phyloP scores from a whole-genome alignment of 1,140 invertebrate species.

The Drosophila prosaltans region DNA sequence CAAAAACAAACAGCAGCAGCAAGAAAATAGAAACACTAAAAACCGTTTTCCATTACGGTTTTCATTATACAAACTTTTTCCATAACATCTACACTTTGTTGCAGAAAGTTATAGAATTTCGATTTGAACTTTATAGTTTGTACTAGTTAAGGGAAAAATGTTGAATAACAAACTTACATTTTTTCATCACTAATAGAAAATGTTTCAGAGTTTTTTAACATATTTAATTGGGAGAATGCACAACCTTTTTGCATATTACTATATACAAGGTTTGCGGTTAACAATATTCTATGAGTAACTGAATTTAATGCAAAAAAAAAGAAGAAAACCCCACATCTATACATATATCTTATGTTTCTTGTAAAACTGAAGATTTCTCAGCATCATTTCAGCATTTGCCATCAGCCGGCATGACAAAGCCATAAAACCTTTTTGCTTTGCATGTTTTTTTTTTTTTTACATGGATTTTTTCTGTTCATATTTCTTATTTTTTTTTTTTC shows the following conservation, averaged over 20 bases:
- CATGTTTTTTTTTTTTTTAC: not conserved
- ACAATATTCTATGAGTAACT: no score
- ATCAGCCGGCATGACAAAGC: slow-evolving; percentile 3
- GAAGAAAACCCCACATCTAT: no score
- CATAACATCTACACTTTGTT: not conserved
- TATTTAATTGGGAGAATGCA: no score
- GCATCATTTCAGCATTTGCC: slow-evolving; percentile 6
- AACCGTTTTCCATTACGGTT: not conserved
- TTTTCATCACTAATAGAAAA: no score
- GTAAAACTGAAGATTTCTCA: not conserved
- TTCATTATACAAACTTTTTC: not conserved
- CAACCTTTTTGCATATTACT: no score
- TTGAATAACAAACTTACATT: no score
- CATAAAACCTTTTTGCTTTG: not conserved
- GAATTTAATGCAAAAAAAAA: no score
- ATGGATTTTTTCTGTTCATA: not conserved
- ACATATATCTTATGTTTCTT: not conserved
- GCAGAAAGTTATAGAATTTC: not conserved
- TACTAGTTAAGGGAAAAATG: no score
- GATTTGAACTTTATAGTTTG: not conserved
- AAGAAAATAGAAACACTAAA: slow-evolving; percentile 28
- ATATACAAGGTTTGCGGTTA: no score
- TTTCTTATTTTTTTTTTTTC: not conserved
- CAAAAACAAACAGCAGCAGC: slow-evolving; percentile 23
- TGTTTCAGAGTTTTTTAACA: no score